Base-by-base conservation (phyloP, 2,113 vertebrate genomes). In the Nanger granti region DNA sequence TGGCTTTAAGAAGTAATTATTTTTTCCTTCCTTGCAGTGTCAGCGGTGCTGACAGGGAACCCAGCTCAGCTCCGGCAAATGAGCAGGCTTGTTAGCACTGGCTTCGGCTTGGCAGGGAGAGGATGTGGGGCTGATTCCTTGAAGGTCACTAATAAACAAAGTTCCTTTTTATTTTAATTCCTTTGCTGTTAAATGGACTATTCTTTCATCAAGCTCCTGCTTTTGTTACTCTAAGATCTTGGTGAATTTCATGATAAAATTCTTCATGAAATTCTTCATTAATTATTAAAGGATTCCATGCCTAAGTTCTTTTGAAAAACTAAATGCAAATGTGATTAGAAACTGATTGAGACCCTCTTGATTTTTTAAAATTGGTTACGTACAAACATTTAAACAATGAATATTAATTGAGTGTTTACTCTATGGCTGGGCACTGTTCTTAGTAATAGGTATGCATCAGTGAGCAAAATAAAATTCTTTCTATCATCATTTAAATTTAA, bases 281-380 rank as follows among this genome's bases (percentile, higher is more conserved):
- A 84, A 54, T 87, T 95, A 87, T 92, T 52, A 60, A 83, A 89
- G 49, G 94, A 92, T 37, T 26, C 12, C 28, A 10, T 69, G 34
- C 34, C 29, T 60, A 79, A 62, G 31, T 94, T 96, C 11, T 55
- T 41, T 91, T 96, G 15, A 57, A 95, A 93, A 87, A 69, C 44
- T 86, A 82, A 97, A 95, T 54, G 12, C 26, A 86, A 10, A 1
- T 83, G 34, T 82, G 57, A 88, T 73, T 82, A 94, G 73, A 84
- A 96, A 54, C n/a, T 4, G 52, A 62, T 20, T 41, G 31, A 41
- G 26, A 28, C 52, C 52, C 13, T 80, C 83, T 3, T 95, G 87
- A 91, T 91, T 91, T 94, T 92, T 91, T 13, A 91, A 96, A 94
- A 83, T 29, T 60, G 76, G 82, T 91, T 86, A 55, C 28, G 26